phyloP scores from a whole-genome alignment of 2,797 vertebrate species.

The Pitangus sulphuratus region DNA sequence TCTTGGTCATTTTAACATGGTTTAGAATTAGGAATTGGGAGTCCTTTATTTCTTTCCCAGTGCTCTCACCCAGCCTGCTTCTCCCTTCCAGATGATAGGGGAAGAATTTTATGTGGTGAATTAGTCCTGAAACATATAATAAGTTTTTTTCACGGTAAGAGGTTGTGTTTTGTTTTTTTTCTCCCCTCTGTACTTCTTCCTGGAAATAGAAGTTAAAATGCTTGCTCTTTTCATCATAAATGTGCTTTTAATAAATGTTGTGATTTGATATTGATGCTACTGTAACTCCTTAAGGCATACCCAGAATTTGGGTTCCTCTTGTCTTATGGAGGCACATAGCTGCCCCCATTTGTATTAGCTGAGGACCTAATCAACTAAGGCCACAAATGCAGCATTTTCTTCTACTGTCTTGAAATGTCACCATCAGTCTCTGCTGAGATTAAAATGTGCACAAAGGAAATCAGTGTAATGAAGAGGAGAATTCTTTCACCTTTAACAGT shows the following conservation, averaged over 20 bases:
- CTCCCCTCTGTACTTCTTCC: not conserved
- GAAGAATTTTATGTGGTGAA: not conserved
- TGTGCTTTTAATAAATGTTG: not conserved
- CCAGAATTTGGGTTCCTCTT: not conserved
- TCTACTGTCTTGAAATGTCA: not conserved
- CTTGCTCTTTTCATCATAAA: not conserved
- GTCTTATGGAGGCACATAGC: not conserved
- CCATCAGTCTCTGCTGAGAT: not conserved
- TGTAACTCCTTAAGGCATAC: not conserved
- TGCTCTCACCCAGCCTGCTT: not conserved
- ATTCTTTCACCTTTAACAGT: not conserved
- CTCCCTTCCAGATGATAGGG: not conserved
- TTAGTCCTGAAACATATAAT: not conserved
- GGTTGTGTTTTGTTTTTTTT: not conserved
- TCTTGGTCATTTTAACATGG: not conserved
- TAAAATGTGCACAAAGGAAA: not conserved
- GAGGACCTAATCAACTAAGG: not conserved
- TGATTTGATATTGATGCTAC: not conserved
- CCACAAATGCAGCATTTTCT: not conserved
- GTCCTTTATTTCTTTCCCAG: not conserved
- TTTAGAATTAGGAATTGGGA: not conserved
- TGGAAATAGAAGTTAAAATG: not conserved
- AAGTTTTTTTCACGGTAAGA: constrained; percentile 30
- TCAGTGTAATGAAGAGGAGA: not conserved
- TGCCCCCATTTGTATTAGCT: not conserved